Conservation (phyloP, 2,888 invertebrate species). For the Mythimna albipuncta region DNA sequence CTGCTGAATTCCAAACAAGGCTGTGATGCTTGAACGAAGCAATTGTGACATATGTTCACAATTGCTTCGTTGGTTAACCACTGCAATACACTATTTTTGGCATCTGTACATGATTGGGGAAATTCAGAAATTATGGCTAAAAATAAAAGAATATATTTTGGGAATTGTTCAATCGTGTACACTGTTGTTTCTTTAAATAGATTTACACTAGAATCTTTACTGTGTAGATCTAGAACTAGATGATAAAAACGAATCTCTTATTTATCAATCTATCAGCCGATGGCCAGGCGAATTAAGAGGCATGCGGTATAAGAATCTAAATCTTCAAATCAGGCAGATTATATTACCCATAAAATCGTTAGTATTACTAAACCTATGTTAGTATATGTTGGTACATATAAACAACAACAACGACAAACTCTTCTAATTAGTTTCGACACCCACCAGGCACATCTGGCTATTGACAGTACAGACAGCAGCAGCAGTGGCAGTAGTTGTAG, state of each 20-base stretch:
- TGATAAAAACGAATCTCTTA: conserved; percentile 38
- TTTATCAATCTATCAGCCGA: not conserved
- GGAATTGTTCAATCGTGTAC: not conserved
- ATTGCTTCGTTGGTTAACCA: not conserved
- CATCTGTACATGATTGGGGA: conserved; percentile 1
- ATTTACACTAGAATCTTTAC: conserved; percentile 1
- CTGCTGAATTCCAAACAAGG: no score
- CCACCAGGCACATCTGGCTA: no score
- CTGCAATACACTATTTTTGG: conserved; percentile 8
- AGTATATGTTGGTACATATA: no score
- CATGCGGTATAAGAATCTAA: not conserved
- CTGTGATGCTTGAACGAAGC: no score
- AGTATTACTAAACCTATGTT: no score
- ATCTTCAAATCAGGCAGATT: no score
- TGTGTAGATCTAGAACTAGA: conserved; percentile 3
- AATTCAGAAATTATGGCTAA: not conserved
- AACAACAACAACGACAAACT: no score
- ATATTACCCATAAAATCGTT: no score
- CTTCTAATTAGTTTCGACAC: no score
- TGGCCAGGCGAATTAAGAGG: conserved; percentile 4
- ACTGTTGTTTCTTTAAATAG: not conserved
- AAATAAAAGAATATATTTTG: not conserved
- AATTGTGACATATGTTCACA: conserved; percentile 17
- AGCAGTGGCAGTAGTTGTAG: not conserved
- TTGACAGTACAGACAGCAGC: no score